Conservation (phyloP, 2,888 invertebrate genomes). For the Leptinotarsa rubiginosa region DNA sequence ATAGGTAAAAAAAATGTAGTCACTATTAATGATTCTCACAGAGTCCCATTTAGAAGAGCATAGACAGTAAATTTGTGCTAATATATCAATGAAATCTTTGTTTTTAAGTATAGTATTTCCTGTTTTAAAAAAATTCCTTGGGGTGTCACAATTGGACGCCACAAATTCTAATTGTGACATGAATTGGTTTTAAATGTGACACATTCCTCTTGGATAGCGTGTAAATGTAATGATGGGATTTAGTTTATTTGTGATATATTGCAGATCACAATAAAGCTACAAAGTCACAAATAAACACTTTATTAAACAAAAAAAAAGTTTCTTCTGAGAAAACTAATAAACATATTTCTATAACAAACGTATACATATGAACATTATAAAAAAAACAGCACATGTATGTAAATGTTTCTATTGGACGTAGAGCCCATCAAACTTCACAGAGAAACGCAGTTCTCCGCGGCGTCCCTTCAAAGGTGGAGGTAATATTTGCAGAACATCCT, state of each 20-base stretch:
- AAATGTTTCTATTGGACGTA: conserved; percentile 1
- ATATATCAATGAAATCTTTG: too few species aligned
- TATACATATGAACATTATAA: neutral
- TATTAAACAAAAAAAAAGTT: neutral
- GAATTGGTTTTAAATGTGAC: neutral
- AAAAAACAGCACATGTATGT: neutral
- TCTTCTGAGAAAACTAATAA: neutral
- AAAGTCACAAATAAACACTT: neutral
- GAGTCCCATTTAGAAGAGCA: neutral
- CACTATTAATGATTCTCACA: neutral
- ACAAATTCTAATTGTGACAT: neutral
- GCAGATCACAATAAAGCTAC: neutral
- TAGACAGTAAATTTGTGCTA: neutral
- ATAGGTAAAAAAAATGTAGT: neutral
- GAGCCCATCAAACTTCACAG: conserved; percentile 2
- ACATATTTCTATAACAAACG: neutral
- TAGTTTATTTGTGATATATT: neutral
- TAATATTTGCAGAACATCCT: neutral
- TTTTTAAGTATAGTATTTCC: too few species aligned
- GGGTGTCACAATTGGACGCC: neutral
- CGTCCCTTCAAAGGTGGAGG: neutral
- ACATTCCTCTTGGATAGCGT: neutral
- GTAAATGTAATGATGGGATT: neutral
- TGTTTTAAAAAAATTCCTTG: neutral
- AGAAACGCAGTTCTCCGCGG: neutral